A percentile compares a stretch with the other conserved stretches of the same genome.
Conservation (phyloP, 2,113 vertebrate genomes). For the Phasianus colchicus region DNA sequence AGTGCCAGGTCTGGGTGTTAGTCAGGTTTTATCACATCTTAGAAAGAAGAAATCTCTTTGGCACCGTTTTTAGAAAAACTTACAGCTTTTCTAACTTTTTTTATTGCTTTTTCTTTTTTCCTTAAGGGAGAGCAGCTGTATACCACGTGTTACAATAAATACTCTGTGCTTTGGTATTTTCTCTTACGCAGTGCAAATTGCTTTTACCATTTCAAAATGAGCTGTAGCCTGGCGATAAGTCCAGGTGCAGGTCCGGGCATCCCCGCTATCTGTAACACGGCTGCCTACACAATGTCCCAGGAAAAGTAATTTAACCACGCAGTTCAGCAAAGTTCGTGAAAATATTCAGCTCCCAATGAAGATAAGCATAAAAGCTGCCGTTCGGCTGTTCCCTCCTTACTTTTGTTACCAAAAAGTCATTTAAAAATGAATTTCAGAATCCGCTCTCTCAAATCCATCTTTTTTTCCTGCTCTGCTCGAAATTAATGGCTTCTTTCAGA, state of each 20-base stretch:
- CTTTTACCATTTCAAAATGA: neutral
- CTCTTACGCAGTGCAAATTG: neutral
- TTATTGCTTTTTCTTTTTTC: neutral
- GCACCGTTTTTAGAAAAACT: neutral
- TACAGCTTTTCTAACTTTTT: no score
- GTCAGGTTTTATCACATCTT: constrained; percentile 9
- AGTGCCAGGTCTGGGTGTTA: constrained; percentile 35
- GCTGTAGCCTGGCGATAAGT: neutral
- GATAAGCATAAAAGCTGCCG: neutral
- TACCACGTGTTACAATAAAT: neutral
- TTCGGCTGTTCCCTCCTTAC: neutral
- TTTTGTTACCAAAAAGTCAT: neutral
- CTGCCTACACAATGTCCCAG: neutral
- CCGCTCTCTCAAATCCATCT: neutral
- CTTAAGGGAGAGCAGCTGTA: neutral
- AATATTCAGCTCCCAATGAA: neutral
- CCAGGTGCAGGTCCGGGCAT: neutral
- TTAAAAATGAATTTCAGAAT: neutral
- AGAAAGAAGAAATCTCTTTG: neutral
- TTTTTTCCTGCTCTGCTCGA: constrained; percentile 21
- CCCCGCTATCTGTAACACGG: neutral
- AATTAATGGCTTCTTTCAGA: constrained; percentile 75
- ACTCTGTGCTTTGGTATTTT: neutral
- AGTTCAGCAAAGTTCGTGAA: constrained; percentile 1
- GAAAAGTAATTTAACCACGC: constrained; percentile 33